Base-by-base conservation (phyloP, 1,140 invertebrate species). In the Anoplophora glabripennis region DNA sequence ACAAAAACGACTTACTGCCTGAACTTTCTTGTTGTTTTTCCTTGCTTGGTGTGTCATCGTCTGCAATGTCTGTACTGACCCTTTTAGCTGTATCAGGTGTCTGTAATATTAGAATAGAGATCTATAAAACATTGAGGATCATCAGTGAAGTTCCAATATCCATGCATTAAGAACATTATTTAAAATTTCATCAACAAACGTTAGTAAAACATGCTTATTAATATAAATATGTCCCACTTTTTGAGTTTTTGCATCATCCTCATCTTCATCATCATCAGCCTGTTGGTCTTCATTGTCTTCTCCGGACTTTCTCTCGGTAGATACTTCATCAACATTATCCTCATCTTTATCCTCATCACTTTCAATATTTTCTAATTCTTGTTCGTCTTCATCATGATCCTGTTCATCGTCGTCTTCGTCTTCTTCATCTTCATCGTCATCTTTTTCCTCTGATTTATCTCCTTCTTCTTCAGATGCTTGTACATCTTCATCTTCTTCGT, bases 341-440 rank as follows among this genome's bases (percentile, higher is more conserved):
- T 77, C 69, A 55, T 73, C 75, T 57, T 70, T 67, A n/a, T 70
- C 64, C 33, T 75, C 63, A 18, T 76, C 77, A 37, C 77, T 64
- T 59, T 78, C 77, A 54, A 28, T 28, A 28, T 28, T 28, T 28
- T 28, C 21, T 28, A 46, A 10, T 12, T 46, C 44, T 21, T 46
- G 79, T 67, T 86, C 80, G 66, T 83, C 80, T 9, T 80, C 76
- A 59, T 81, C 80, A 28, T 79, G 21, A 3, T 28, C 21, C n/a
- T n/a, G n/a, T n/a, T n/a, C 78, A 35, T 82, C 80, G 35, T 79
- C 77, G 33, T 69, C 72, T 40, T 78, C 76, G 4, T 72, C 60
- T 57, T 76, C 75, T 5, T 72, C 70, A 8, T 75, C 70, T 36
- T 67, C 67, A 49, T 65, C 71, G 36, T 60, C 61, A 11, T 65